Evolutionary conservation across 2,888 invertebrate genomes (phyloP).

Genomic region (Herminia tarsipennalis): DNA sequence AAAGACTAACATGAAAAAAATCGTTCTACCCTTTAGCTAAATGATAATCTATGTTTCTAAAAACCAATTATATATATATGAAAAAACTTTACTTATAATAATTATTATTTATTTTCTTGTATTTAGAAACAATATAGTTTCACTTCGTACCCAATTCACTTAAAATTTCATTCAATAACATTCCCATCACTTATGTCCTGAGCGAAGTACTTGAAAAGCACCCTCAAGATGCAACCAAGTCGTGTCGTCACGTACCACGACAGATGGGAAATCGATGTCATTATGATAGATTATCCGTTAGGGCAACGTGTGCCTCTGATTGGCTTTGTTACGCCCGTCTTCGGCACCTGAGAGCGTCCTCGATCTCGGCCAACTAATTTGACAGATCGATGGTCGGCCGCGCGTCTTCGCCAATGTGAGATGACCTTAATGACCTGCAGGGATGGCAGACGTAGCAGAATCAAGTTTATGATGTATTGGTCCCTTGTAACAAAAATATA

Average conservation of each 20-base stretch:
- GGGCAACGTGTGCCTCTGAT: conserved; percentile 73
- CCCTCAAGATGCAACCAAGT: conserved; percentile 59
- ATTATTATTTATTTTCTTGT: too few relatives aligned
- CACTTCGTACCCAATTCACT: background rate
- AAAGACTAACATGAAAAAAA: background rate
- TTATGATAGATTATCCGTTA: conserved; percentile 82
- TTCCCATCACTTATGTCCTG: conserved; percentile 27
- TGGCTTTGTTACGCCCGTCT: conserved; percentile 82
- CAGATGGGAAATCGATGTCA: conserved; percentile 82
- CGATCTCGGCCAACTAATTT: conserved; percentile 73
- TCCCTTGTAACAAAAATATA: too few relatives aligned
- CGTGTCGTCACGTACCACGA: conserved; percentile 63
- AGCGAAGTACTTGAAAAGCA: conserved; percentile 41
- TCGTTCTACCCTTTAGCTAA: too few relatives aligned
- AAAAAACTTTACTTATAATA: too few relatives aligned
- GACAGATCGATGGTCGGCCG: conserved; percentile 78
- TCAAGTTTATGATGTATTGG: conserved; percentile 8
- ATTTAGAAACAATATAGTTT: too few relatives aligned
- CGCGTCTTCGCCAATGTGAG: conserved; percentile 54
- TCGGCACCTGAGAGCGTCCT: conserved; percentile 73
- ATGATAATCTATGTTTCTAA: too few relatives aligned
- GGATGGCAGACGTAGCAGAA: background rate
- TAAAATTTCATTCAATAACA: conserved; percentile 11
- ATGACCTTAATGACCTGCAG: conserved; percentile 65
- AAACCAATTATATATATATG: too few relatives aligned